Percentiles rank a stretch among this genome's conserved stretches.
phyloP scores from a whole-genome alignment of 2,888 invertebrate genomes.

The Drymonia ruficornis region DNA sequence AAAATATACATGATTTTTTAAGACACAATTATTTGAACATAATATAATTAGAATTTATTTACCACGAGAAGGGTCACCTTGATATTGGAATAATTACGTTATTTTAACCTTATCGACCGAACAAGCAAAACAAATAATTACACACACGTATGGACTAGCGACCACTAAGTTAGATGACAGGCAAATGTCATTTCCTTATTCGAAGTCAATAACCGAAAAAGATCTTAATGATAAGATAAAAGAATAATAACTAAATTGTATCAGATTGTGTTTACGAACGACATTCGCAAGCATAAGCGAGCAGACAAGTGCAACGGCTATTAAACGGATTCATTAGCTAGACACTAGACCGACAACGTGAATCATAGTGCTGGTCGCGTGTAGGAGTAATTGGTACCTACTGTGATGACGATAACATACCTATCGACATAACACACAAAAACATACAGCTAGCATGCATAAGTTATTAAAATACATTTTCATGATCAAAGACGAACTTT shows the following conservation, averaged over 20 bases:
- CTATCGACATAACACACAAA: not conserved
- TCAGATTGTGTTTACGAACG: conserved; percentile 16
- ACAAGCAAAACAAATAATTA: conserved; percentile 36
- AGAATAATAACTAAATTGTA: conserved; percentile 21
- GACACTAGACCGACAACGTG: not conserved
- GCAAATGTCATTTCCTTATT: conserved; percentile 54
- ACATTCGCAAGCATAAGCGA: conserved; percentile 11
- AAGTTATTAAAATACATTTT: not conserved
- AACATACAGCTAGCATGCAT: not conserved
- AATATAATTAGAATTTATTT: not conserved
- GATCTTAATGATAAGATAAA: conserved; percentile 27
- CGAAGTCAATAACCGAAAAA: conserved; percentile 59
- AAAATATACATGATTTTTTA: conserved; percentile 33
- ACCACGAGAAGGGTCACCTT: conserved; percentile 39
- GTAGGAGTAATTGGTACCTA: not conserved
- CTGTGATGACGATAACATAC: not conserved
- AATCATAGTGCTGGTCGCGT: conserved; percentile 1
- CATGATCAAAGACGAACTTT: not conserved
- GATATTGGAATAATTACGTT: conserved; percentile 32
- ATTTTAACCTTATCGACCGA: conserved; percentile 38
- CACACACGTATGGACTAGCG: conserved; percentile 19
- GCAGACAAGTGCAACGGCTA: conserved; percentile 10
- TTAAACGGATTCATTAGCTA: conserved; percentile 7
- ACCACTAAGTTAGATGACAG: conserved; percentile 39
- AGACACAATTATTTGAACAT: conserved; percentile 14